Evolutionary conservation across 2,888 invertebrate genomes (phyloP).

Genomic region (Melinaea marsaeus): DNA sequence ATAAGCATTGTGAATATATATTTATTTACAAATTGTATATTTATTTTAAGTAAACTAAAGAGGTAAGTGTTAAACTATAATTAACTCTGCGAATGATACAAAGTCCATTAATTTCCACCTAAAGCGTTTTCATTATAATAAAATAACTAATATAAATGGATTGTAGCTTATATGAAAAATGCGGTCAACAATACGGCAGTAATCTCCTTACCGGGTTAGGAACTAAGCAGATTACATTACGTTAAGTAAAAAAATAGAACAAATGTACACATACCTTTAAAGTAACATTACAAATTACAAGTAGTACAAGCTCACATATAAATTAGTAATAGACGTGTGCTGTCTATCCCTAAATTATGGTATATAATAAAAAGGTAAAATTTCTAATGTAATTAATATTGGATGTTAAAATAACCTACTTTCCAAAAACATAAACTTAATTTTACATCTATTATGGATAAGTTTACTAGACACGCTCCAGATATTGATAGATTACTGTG

Average conservation of each 20-base stretch:
- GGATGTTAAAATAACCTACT: neutral
- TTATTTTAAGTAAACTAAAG: too few relatives aligned
- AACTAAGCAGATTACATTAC: slow-evolving; percentile 3
- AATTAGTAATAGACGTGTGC: too few relatives aligned
- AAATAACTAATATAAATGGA: neutral
- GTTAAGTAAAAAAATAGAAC: neutral
- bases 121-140: too few relatives aligned
- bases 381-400: neutral
- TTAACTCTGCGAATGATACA: too few relatives aligned
- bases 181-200: slow-evolving; percentile 3
- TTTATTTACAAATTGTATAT: too few relatives aligned
- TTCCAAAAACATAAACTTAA: neutral
- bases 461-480: neutral
- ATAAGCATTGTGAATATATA: too few relatives aligned
- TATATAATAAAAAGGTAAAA: too few relatives aligned
- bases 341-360: too few relatives aligned
- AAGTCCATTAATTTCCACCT: too few relatives aligned
- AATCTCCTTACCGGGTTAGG: slow-evolving; percentile 1
- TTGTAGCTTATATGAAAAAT: slow-evolving; percentile 5
- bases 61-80: too few relatives aligned
- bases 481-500: slow-evolving; percentile 15
- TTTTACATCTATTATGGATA: neutral
- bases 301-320: too few relatives aligned
- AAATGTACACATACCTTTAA: neutral
- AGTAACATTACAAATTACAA: too few relatives aligned